Conservation (phyloP, 2,888 invertebrate genomes). For the Macropis europaea region DNA sequence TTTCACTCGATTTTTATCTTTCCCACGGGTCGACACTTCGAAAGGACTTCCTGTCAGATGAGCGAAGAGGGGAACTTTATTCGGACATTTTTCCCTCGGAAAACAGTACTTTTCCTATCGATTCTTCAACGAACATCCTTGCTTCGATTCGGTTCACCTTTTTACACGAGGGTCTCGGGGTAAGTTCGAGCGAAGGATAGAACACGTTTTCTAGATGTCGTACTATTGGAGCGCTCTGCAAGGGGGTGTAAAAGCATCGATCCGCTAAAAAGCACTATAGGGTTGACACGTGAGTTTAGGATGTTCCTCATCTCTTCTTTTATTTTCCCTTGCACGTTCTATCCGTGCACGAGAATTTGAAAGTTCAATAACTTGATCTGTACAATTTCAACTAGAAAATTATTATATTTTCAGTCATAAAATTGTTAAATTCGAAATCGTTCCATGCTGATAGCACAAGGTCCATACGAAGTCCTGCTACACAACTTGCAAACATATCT, state of each 20-base stretch:
- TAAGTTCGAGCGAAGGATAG: slow-evolving; percentile 29
- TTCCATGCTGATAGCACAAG: no score
- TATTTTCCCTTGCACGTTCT: neutral
- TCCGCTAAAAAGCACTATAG: slow-evolving; percentile 70
- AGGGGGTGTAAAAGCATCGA: slow-evolving; percentile 68
- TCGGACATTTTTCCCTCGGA: slow-evolving; percentile 4
- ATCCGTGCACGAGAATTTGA: no score
- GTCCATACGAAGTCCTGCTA: no score
- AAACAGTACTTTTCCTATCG: slow-evolving; percentile 35
- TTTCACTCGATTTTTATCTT: slow-evolving; percentile 20
- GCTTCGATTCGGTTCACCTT: slow-evolving; percentile 8
- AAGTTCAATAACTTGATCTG: no score
- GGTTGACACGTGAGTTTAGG: slow-evolving; percentile 56
- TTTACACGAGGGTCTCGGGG: neutral
- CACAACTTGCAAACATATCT: no score
- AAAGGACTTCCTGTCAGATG: slow-evolving; percentile 7
- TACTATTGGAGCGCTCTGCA: slow-evolving; percentile 49
- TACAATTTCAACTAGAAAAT: no score
- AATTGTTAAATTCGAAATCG: no score
- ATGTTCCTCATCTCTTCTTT: slow-evolving; percentile 53
- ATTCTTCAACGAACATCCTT: slow-evolving; percentile 30
- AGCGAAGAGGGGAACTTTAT: slow-evolving; percentile 16
- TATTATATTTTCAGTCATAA: no score
- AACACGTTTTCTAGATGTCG: slow-evolving; percentile 47
- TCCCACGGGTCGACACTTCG: slow-evolving; percentile 28